Percentiles rank a stretch among this genome's conserved stretches.
phyloP scores from a whole-genome alignment of 1,140 invertebrate genomes.

The Nautilus pompilius region DNA sequence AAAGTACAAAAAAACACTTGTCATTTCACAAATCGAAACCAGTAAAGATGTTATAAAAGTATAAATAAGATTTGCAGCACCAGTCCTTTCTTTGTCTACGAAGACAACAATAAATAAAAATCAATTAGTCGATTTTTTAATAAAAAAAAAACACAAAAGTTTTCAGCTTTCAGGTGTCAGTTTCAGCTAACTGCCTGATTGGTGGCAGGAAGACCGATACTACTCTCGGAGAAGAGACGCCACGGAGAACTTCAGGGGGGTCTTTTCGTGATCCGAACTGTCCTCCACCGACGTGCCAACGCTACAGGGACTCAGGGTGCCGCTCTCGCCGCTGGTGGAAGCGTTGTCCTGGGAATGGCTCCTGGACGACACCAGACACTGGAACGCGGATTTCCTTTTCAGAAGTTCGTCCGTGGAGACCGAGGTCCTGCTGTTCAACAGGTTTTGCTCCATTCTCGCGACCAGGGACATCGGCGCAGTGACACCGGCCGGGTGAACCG shows the following conservation, averaged over 20 bases:
- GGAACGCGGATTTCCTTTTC: conserved; percentile 6
- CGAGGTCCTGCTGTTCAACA: not conserved
- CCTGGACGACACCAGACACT: not conserved
- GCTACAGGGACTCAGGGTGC: not conserved
- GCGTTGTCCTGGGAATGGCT: not conserved
- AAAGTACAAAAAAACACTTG: too few species aligned
- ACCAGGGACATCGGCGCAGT: not conserved
- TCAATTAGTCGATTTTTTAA: too few species aligned
- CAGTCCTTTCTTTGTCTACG: too few species aligned
- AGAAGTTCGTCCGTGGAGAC: conserved; percentile 3
- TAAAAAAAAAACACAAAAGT: too few species aligned
- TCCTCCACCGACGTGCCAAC: conserved; percentile 1
- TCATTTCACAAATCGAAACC: too few species aligned
- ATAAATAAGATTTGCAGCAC: too few species aligned
- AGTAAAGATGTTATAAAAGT: too few species aligned
- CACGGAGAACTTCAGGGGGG: conserved; percentile 23
- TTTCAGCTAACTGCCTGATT: too few species aligned
- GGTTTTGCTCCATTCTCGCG: not conserved
- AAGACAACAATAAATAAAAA: too few species aligned
- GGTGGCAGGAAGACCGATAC: too few species aligned
- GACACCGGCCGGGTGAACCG: not conserved
- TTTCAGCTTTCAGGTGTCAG: too few species aligned
- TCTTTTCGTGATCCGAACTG: not conserved
- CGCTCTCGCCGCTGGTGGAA: not conserved
- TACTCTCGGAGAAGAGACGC: conserved; percentile 22